Conservation (phyloP, 1,140 invertebrate genomes). For the Luehdorfia chinensis region DNA sequence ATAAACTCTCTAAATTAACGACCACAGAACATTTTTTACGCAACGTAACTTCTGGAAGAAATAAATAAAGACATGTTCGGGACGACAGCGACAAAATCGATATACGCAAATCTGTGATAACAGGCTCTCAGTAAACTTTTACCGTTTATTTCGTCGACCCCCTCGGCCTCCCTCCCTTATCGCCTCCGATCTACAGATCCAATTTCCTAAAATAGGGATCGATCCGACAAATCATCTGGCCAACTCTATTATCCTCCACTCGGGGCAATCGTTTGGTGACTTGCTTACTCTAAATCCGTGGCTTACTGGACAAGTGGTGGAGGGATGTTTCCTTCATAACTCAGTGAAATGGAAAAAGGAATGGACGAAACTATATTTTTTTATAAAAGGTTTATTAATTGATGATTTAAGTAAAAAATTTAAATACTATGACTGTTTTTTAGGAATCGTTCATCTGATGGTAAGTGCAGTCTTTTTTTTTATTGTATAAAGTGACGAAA, state of each 20-base stretch:
- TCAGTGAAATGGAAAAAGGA: too few relatives aligned
- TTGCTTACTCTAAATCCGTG: slow-evolving; percentile 25
- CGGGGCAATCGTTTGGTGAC: slow-evolving; percentile 36
- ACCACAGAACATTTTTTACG: too few relatives aligned
- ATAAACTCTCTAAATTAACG: too few relatives aligned
- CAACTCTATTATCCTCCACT: slow-evolving; percentile 62
- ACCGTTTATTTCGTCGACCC: slow-evolving; percentile 37
- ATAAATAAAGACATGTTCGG: too few relatives aligned
- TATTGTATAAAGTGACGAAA: too few relatives aligned
- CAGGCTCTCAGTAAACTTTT: slow-evolving; percentile 47
- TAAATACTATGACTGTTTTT: too few relatives aligned
- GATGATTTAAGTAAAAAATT: too few relatives aligned
- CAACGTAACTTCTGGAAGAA: too few relatives aligned
- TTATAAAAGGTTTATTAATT: neutral
- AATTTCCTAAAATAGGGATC: slow-evolving; percentile 77
- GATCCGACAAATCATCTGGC: slow-evolving; percentile 77
- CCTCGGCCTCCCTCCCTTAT: slow-evolving; percentile 31
- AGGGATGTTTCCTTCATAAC: neutral
- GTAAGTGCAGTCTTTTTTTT: too few relatives aligned
- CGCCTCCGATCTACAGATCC: slow-evolving; percentile 73
- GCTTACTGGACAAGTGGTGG: slow-evolving; percentile 4
- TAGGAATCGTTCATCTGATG: too few relatives aligned
- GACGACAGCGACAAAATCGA: slow-evolving; percentile 44
- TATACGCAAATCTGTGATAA: slow-evolving; percentile 69
- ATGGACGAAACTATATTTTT: neutral